Percentiles rank a stretch among this genome's conserved stretches.
These are phyloP conservation scores for Percina caprodes DNA, from an alignment of 2,113 vertebrate genomes.

Conservation along the genomic window DNA sequence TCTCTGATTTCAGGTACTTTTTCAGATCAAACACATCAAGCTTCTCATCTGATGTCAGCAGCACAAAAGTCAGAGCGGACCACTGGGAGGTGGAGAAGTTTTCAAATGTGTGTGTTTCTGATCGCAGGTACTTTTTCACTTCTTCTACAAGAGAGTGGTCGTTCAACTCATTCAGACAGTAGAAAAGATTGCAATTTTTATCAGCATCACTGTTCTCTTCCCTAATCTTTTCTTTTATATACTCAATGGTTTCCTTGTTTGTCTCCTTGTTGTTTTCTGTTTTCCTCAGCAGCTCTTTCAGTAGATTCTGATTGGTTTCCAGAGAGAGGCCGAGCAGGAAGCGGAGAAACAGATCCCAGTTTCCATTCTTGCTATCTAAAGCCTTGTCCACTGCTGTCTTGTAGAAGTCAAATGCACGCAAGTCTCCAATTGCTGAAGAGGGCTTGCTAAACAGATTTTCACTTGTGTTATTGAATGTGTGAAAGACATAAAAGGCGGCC, in stretches of 20 bases:
- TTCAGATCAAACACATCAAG: constrained; percentile 65
- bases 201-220: constrained; percentile 19
- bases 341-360: constrained; percentile 68
- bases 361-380: constrained; percentile 24
- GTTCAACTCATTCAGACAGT: constrained; percentile 59
- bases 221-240: constrained; percentile 47
- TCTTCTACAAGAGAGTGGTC: constrained; percentile 44
- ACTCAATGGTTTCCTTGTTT: constrained; percentile 21
- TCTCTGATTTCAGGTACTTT: constrained; percentile 57
- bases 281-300: constrained; percentile 34
- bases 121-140: constrained; percentile 32
- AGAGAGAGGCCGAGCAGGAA: constrained; percentile 64
- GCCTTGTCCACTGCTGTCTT: constrained; percentile 44
- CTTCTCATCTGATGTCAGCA: constrained; percentile 49
- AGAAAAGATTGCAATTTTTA: constrained; percentile 48
- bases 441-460: constrained; percentile 9
- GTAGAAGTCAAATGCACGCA: background rate
- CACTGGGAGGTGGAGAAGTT: constrained; percentile 38
- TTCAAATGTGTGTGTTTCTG: constrained; percentile 17
- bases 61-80: constrained; percentile 61
- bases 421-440: accelerated
- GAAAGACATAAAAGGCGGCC: constrained; percentile 52
- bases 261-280: background rate
- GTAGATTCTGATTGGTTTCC: constrained; percentile 29
- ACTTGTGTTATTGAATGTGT: background rate